Evolutionary conservation across 2,797 vertebrate species (phyloP), one percentile per base, ranked within the genome.

Genomic region (Gobionotothen gibberifrons): DNA sequence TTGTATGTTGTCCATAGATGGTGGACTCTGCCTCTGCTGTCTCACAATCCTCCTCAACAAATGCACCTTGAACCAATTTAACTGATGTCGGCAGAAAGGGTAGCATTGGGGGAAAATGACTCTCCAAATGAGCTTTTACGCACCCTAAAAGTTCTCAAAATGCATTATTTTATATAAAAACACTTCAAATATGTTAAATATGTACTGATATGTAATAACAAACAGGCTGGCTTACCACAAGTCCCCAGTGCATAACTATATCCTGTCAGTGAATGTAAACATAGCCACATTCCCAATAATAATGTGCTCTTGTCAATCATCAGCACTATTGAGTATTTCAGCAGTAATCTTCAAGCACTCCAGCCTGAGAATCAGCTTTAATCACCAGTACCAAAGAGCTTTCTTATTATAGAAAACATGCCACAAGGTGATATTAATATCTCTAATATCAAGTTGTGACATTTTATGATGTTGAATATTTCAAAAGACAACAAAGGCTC

Each of bases 391-490:
- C 59, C 19, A 48, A 48, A 62, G 63, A 44, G 36, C 14, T 22
- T 36, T 29, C 47, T 60, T 74, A 58, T 69, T 66, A 69, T 72
- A 55, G 68, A 70, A 74, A 60, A 44, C 53, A 63, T 68, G 58
- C 60, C 75, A 65, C 4, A 4, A 65, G 59, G 42, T 66, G 63
- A 72, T 80, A 72, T 78, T 75, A 82, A 75, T 79, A 67, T 69
- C 73, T 76, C 1, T 58, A 51, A 76, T 62, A 74, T 77, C 49
- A 57, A 22, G 59, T 62, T 2, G 0, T 71, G 66, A 69, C 72
- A 70, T 72, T 71, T 79, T 46, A 72, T 46, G 58, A 61, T 72
- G 13, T 72, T 57, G 39, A 71, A 2, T 67, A 48, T 65, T 17
- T 60, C 19, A 5, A n/a, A 36, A 71, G 51, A 78, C 58, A 59